A percentile compares a stretch with the other conserved stretches of the same genome.
Conservation (phyloP, 2,113 vertebrate genomes). For the Aplodontia rufa region DNA sequence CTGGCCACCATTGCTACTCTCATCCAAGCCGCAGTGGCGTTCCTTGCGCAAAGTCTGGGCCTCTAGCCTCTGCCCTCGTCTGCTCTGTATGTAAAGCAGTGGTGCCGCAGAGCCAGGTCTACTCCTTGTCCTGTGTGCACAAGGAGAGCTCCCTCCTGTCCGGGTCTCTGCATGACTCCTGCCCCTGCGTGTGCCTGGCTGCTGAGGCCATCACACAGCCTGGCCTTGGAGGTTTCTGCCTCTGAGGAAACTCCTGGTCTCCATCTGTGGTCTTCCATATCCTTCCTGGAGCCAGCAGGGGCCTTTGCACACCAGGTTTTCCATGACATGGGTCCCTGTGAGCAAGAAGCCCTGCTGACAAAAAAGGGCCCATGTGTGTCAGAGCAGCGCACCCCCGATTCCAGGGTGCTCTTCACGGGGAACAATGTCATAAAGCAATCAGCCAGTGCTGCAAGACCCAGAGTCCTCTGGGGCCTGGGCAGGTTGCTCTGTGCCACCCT, state of each 20-base stretch:
- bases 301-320: background rate
- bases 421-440: too few species aligned
- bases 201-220: background rate
- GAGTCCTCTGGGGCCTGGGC: too few species aligned
- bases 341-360: background rate
- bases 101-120: too few species aligned
- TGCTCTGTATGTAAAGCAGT: too few species aligned
- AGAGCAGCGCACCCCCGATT: background rate
- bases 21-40: too few species aligned
- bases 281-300: background rate
- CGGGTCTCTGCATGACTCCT: too few species aligned
- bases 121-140: background rate
- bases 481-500: background rate
- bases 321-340: background rate
- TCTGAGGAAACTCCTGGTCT: fast-evolving
- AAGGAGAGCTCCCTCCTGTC: background rate
- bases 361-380: background rate
- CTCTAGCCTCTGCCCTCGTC: background rate
- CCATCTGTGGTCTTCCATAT: background rate
- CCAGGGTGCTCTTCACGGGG: too few species aligned
- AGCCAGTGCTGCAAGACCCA: too few species aligned
- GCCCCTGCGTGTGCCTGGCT: background rate
- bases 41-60: too few species aligned
- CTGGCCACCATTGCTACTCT: too few species aligned
- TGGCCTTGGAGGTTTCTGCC: background rate